These are phyloP conservation scores for Ormyrus nitidulus DNA, from an alignment of 2,888 invertebrate species.

Conservation along the genomic window DNA sequence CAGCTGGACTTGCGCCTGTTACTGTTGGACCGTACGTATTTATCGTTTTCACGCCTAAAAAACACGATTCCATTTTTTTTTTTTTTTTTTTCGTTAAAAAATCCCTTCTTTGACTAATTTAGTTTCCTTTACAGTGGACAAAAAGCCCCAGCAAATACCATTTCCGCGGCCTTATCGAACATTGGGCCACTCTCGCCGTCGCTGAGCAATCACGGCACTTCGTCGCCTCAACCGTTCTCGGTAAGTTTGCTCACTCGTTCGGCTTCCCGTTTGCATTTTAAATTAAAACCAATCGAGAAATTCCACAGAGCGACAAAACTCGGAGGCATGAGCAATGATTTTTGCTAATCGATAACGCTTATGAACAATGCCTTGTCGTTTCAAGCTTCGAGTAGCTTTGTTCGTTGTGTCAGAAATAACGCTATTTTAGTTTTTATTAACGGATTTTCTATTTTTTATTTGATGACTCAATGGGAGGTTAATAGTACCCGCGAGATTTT, in stretches of 20 bases:
- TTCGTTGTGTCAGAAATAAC: too few relatives aligned
- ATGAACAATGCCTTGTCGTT: constrained; percentile 1
- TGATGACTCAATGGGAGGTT: not conserved
- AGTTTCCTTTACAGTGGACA: constrained; percentile 78
- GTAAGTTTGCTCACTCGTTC: constrained; percentile 76
- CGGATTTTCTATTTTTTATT: too few relatives aligned
- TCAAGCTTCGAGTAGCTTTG: too few relatives aligned
- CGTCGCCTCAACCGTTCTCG: constrained; percentile 81
- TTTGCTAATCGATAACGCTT: constrained; percentile 49
- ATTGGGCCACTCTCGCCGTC: constrained; percentile 79
- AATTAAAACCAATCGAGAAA: not conserved
- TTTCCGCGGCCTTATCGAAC: constrained; percentile 83
- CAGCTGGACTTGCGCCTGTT: constrained; percentile 85
- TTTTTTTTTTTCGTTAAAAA: too few relatives aligned
- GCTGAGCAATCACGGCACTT: constrained; percentile 79
- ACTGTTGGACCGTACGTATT: constrained; percentile 88
- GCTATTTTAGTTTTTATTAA: too few relatives aligned
- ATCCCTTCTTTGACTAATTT: too few relatives aligned
- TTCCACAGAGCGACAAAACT: not conserved
- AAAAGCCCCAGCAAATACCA: constrained; percentile 84
- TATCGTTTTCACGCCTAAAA: not conserved
- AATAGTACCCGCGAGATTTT: not conserved
- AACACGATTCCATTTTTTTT: too few relatives aligned
- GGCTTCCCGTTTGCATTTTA: not conserved
- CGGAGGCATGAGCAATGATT: constrained; percentile 40